Evolutionary conservation across 92 coral and sea anemone genomes (phyloP), one percentile per base, ranked within the genome.

Genomic region (Muricea muricata): DNA sequence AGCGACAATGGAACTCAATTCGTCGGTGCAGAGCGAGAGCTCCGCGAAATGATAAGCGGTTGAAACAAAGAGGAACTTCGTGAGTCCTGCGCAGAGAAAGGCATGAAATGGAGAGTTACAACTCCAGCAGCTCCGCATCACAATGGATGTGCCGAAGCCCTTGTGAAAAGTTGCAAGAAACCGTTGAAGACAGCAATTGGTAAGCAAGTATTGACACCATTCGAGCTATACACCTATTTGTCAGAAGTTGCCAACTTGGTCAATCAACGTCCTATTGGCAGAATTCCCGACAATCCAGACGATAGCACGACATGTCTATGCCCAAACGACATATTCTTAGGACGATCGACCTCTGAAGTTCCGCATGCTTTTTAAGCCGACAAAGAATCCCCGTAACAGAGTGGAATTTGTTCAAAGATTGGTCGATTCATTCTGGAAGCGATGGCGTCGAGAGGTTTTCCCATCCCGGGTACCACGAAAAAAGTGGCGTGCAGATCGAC

Each of bases 1-100:
- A 78, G 84, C 34, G 91, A 90, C 72, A 89, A 89, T 46, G 89
- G 92, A 11, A 67, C 78, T 11, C 89, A 84, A 39, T 75, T 89
- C 26, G 89, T 88, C 1, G 91, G 94, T 1, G 90, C 90, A 11
- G 90, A 89, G 60, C 65, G 78, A 75, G 90, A 91, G 47, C 70
- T 91, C 15, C 85, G 83, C 11, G 69, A 91, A 55, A 84, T 89
- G 94, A 55, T 89, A 3, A 25, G 75, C n/a, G 87, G 85, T 12
- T 67, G 72, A 71, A 71, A 91, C 32, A 24, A 26, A 23, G 73
- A 83, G 12, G 20, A 66, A 60, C 83, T 90, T 21, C 37, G 46
- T 10, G 89, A 87, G 6, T 90, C 35, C 34, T 57, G 88, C 60
- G 88, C 91, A 0, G 93, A 90, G 68, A 84, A 47, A 72, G 32